phyloP scores from a whole-genome alignment of 2,797 vertebrate species.

The Numenius phaeopus region DNA sequence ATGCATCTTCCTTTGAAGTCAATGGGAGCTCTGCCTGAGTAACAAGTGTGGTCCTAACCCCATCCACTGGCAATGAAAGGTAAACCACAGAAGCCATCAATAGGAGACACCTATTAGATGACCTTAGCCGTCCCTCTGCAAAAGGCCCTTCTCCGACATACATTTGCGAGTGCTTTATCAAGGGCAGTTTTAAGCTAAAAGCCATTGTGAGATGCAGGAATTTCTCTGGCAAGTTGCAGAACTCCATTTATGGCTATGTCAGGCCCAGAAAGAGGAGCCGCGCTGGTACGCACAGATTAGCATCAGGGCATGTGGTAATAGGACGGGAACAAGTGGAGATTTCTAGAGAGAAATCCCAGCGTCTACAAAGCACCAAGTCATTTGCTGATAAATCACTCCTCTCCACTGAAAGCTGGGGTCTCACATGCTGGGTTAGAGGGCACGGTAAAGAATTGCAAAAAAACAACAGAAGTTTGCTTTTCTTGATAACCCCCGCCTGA shows the following conservation, averaged over 20 bases:
- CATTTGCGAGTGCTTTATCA: background rate
- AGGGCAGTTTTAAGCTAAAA: constrained; percentile 26
- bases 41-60: constrained; percentile 63
- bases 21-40: constrained; percentile 27
- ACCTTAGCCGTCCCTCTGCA: background rate
- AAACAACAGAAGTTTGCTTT: constrained; percentile 58
- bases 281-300: background rate
- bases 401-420: constrained; percentile 31
- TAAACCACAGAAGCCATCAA: constrained; percentile 53
- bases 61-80: constrained; percentile 66
- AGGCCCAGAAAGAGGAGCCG: background rate
- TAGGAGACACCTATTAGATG: constrained; percentile 15
- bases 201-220: background rate
- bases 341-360: constrained; percentile 10
- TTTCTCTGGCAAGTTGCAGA: constrained; percentile 3
- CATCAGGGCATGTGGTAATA: background rate
- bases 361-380: background rate
- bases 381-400: background rate
- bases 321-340: background rate
- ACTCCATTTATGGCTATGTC: constrained; percentile 24
- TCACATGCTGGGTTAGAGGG: constrained; percentile 1
- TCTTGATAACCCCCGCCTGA: constrained; percentile 58
- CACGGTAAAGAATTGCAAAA: background rate
- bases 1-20: constrained; percentile 38
- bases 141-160: background rate